Percentiles rank a stretch among this genome's conserved stretches.
phyloP scores from a whole-genome alignment of 2,888 invertebrate genomes.

The Thera britannica region DNA sequence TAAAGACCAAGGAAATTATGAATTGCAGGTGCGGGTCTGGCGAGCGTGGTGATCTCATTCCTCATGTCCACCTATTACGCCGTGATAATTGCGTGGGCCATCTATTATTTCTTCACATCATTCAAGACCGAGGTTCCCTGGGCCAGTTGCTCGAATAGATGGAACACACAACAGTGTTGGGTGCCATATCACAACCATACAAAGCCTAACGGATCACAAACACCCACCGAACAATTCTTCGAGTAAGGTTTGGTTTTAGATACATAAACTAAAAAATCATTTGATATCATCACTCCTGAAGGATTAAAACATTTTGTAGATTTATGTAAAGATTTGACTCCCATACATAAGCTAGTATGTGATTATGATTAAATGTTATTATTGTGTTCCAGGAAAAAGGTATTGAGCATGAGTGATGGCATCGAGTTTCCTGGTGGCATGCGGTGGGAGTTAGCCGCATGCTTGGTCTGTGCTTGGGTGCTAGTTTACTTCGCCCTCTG shows the following conservation, averaged over 20 bases:
- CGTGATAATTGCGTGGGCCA: slow-evolving; percentile 97
- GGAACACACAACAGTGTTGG: slow-evolving; percentile 95
- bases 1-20: slow-evolving; percentile 7
- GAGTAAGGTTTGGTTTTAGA: slow-evolving; percentile 86
- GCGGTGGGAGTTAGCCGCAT: slow-evolving; percentile 95
- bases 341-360: background rate
- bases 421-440: slow-evolving; percentile 92
- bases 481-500: slow-evolving; percentile 98
- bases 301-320: background rate
- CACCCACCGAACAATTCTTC: slow-evolving; percentile 96
- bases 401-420: slow-evolving; percentile 92
- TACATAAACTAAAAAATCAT: background rate
- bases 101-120: slow-evolving; percentile 96
- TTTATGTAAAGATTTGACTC: no score
- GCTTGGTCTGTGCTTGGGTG: slow-evolving; percentile 96
- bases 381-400: slow-evolving; percentile 89
- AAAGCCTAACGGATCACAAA: slow-evolving; percentile 89
- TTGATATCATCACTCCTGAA: background rate
- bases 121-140: slow-evolving; percentile 95
- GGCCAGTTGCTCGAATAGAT: slow-evolving; percentile 93
- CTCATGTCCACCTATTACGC: slow-evolving; percentile 98
- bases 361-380: background rate
- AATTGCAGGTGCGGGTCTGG: slow-evolving; percentile 94
- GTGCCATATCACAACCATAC: slow-evolving; percentile 88
- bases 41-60: slow-evolving; percentile 97